Base-by-base conservation (phyloP, 1,140 invertebrate species). In the Trichogramma pretiosum region DNA sequence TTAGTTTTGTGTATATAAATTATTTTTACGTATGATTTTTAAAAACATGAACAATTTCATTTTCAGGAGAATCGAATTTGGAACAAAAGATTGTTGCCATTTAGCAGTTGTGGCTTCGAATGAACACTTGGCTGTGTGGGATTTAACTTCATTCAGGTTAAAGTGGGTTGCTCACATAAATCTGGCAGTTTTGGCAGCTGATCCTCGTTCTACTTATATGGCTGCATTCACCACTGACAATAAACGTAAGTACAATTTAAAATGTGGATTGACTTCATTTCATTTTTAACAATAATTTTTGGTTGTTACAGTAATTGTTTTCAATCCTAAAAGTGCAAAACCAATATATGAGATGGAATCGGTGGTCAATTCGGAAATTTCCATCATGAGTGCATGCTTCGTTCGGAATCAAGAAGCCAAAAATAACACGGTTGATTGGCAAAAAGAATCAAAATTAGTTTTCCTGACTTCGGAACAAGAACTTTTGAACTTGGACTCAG, bases 61-160 rank as follows among this genome's bases (percentile, higher is more conserved):
- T 58, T 59, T 42, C 53, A 82, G 79, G 36, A 67, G 69, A 52
- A 59, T 81, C 13, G 67, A 77, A 65, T 88, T 89, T 69, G 84
- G 84, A 10, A 7, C 24, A 28, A 28, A 28, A 5, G 72, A 77
- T 33, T 75, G 76, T 52, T 77, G 77, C 44, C 82, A 87, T 64
- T 62, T 86, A 17, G 65, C 87, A 13, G 72, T 84, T 3, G 68
- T 73, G 18, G 74, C 75, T 13, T 80, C 77, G 41, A 56, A 69
- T 0, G 57, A 72, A 24, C 70, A 77, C 44, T 56, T 88, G 2
- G 70, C 74, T 22, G 79, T 84, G 7, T 89, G 85, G 85, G 81
- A 87, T 71, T 62, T 87, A 19, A 65, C 87, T 39, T 80, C 80
- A 2, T 70, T 84, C 2, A 73, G 74, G 5, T 53, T 85, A 32